Base-by-base conservation (phyloP, 2,888 invertebrate genomes). In the Malacosoma neustria region DNA sequence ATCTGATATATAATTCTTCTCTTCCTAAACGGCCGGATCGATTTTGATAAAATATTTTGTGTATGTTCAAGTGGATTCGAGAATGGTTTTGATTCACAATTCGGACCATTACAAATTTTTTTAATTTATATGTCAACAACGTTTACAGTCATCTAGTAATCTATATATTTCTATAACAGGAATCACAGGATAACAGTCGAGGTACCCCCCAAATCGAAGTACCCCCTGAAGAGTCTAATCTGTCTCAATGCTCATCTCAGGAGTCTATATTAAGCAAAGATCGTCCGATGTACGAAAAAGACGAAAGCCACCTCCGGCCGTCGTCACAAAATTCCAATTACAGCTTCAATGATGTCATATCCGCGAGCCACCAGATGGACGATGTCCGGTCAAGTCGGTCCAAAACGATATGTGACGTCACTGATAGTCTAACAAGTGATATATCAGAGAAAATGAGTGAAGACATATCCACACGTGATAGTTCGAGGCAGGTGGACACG, bases 251-350 rank as follows among this genome's bases (percentile, higher is more conserved):
- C 11, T 77, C 79, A 0, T 79, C 80, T 0, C 79, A 79, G 42
- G 77, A 77, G 13, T 77, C 79, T 0, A 41, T 59, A 1, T 46
- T 49, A 43, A 69, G 68, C 12, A 70, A 68, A 41, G 61, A 64
- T 5, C 31, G 43, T 3, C 47, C 22, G 5, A 32, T 38, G 0
- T 77, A 79, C 37, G 79, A 77, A 33, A 77, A 76, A 13, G 80
- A 79, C 39, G 80, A 76, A 13, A 79, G 76, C 40, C 77, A 77
- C 40, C 56, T 79, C 1, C 62, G 80, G 0, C 80, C 80, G 0
- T 71, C 75, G 0, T 79, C 80, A 0, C 77, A 77, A 40, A 79
- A 80, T 46, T 79, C 77, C 0, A 77, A 79, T 49, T 79, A 75
- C 39, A 76, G 67, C 39, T 80, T 80, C 62, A 68, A 72, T 32